Conservation (phyloP, 2,888 invertebrate genomes). For the Dicyrtomina minuta region DNA sequence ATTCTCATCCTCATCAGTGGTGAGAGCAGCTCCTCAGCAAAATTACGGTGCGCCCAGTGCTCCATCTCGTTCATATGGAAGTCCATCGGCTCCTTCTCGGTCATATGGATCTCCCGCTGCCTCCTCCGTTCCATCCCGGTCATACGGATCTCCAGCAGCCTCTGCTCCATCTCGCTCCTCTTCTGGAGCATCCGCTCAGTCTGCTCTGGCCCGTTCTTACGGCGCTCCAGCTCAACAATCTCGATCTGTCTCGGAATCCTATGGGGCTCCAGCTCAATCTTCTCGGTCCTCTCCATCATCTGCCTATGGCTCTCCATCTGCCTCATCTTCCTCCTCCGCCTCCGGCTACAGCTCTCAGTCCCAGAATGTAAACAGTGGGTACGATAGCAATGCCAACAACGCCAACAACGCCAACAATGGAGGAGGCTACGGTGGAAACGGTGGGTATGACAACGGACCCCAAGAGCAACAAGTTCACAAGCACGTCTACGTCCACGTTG, state of each 20-base stretch:
- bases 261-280: constrained; percentile 13
- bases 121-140: not conserved
- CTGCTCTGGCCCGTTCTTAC: no score
- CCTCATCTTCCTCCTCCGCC: no score
- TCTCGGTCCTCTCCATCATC: not conserved
- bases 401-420: constrained; percentile 1
- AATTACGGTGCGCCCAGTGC: constrained; percentile 19
- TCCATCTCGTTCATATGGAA: constrained; percentile 11
- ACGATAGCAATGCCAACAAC: not conserved
- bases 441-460: constrained; percentile 18
- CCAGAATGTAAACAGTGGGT: not conserved
- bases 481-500: constrained; percentile 79
- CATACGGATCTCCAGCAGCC: not conserved
- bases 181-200: no score
- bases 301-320: not conserved
- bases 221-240: constrained; percentile 40
- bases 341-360: not conserved
- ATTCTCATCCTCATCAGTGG: constrained; percentile 24
- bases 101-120: constrained; percentile 11
- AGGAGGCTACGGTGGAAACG: constrained; percentile 1
- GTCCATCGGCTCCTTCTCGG: constrained; percentile 4
- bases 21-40: not conserved
- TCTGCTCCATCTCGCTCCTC: constrained; percentile 4
- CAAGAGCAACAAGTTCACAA: constrained; percentile 31
- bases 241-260: constrained; percentile 11